Evolutionary conservation across 2,888 invertebrate species (phyloP).

Genomic region (Aethes cnicana): DNA sequence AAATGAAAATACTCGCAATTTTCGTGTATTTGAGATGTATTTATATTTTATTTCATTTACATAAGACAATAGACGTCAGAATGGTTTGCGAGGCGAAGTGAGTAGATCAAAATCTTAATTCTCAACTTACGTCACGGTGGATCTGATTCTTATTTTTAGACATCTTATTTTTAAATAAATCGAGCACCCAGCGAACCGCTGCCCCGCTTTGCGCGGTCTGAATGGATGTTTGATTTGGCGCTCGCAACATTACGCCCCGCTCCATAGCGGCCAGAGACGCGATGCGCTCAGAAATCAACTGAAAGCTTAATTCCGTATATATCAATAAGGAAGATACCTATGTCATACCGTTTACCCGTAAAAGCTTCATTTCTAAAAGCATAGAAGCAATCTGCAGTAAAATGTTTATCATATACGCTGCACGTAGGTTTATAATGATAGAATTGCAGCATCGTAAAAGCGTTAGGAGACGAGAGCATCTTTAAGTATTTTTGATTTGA

Average conservation of each 20-base stretch:
- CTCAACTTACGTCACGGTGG: neutral
- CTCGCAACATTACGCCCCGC: slow-evolving; percentile 30
- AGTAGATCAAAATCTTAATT: neutral
- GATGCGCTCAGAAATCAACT: neutral
- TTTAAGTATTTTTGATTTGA: slow-evolving; percentile 57
- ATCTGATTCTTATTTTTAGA: too few species aligned
- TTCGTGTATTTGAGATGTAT: slow-evolving; percentile 1
- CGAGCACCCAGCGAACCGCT: neutral
- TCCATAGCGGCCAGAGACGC: neutral
- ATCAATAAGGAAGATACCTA: slow-evolving; percentile 22
- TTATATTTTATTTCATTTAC: neutral
- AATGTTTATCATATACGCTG: slow-evolving; percentile 38
- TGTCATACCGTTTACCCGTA: slow-evolving; percentile 16
- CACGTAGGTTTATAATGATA: slow-evolving; percentile 36
- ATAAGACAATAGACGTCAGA: neutral
- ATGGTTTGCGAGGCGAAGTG: too few species aligned
- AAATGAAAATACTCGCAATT: slow-evolving; percentile 19
- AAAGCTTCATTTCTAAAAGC: slow-evolving; percentile 43
- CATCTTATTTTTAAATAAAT: slow-evolving; percentile 6
- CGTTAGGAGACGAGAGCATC: slow-evolving; percentile 45
- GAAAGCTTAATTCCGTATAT: slow-evolving; percentile 4
- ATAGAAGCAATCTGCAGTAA: slow-evolving; percentile 50
- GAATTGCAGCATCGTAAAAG: slow-evolving; percentile 58
- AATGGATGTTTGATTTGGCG: slow-evolving; percentile 35
- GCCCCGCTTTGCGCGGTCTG: slow-evolving; percentile 8